Base-by-base conservation (phyloP, 2,797 vertebrate species). In the Lithobates pipiens region DNA sequence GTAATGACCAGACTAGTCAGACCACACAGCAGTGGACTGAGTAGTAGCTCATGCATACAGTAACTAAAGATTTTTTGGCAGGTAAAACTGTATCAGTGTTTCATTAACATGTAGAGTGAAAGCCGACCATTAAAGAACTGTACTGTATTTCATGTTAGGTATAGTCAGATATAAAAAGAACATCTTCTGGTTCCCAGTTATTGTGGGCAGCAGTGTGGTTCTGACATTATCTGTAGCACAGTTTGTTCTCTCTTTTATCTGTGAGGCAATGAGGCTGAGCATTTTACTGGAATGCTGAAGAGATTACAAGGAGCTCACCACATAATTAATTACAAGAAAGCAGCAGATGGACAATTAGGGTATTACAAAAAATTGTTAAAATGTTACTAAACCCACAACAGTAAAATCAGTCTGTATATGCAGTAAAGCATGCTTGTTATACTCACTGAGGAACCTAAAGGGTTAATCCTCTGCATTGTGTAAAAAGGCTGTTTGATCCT, bases 211-310 rank as follows among this genome's bases (percentile, higher is more conserved):
- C 23, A 9, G 7, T 74, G 72, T 46, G 25, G 25, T 25, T 5
- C 11, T 5, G 13, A 3, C 44, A 16, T 54, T 77, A 44, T 84
- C 68, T 77, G 34, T 16, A 76, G 50, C 74, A 72, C 83, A 85
- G 16, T 11, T 2, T 73, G 68, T 85, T 27, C 83, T 61, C 36
- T 42, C 36, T 61, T 61, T 67, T 85, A 85, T 84, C 76, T 72
- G 11, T 71, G 82, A 70, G 23, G 13, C 25, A 65, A 46, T 36
- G 50, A 32, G 50, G 23, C 32, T 80, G 7, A 69, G 0, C n/a
- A 34, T 46, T 18, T 44, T 25, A 16, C 65, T 15, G 32, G 78
- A 71, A 71, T 3, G 23, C 25, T 67, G 65, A 23, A 13, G 11
- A 67, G 65, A 29, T 67, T 67, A 67, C 27, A 67, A 29, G 65